These are phyloP conservation scores for Latheticus oryzae DNA, from an alignment of 2,888 invertebrate species.

Conservation along the genomic window DNA sequence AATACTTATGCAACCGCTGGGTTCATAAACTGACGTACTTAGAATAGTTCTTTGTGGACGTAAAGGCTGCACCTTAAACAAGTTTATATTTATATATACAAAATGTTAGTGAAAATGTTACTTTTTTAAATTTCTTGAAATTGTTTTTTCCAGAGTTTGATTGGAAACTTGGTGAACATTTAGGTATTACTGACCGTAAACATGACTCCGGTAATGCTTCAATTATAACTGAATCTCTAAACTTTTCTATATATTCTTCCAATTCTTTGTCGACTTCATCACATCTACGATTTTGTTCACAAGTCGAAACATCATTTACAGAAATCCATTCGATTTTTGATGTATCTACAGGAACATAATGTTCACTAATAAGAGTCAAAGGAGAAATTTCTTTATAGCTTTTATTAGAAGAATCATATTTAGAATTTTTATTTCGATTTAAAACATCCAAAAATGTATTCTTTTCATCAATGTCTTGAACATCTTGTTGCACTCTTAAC, in stretches of 20 bases:
- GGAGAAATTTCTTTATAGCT: too few species aligned
- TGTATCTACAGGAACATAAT: neutral
- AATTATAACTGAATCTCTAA: conserved; percentile 33
- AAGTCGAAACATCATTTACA: too few species aligned
- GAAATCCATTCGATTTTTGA: conserved; percentile 12
- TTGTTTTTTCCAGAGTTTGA: conserved; percentile 12
- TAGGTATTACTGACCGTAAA: neutral
- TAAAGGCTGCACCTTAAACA: conserved; percentile 18
- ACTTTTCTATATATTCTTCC: conserved; percentile 33
- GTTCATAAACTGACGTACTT: neutral
- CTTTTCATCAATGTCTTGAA: too few species aligned
- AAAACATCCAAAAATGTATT: too few species aligned
- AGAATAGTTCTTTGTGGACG: conserved; percentile 11
- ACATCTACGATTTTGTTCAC: too few species aligned
- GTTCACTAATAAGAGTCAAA: too few species aligned
- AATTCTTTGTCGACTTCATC: conserved; percentile 29
- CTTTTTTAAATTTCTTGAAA: conserved; percentile 43
- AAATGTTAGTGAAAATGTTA: conserved; percentile 8
- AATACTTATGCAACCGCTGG: too few species aligned
- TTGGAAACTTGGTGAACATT: too few species aligned
- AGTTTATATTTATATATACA: neutral
- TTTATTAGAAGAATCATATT: too few species aligned
- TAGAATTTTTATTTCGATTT: too few species aligned
- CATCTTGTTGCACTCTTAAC: too few species aligned
- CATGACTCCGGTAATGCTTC: conserved; percentile 7